phyloP scores from a whole-genome alignment of 2,797 vertebrate species.

The Melanotaenia nigrans region DNA sequence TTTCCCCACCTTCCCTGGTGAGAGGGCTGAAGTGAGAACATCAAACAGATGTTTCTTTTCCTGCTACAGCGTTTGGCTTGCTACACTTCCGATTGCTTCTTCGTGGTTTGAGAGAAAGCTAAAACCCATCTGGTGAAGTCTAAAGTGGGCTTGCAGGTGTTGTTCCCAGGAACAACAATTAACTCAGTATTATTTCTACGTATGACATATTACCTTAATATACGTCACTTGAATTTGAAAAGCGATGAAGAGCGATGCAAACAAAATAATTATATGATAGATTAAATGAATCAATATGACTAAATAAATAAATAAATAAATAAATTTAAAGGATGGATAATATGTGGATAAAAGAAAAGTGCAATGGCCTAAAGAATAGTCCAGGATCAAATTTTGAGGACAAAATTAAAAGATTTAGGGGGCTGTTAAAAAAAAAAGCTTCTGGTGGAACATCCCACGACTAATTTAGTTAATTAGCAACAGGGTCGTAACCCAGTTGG shows the following conservation, averaged over 20 bases:
- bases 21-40: neutral
- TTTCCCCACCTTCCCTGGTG: neutral
- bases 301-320: neutral
- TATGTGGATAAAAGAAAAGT: neutral
- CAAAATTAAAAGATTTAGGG: neutral
- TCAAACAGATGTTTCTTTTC: constrained; percentile 24
- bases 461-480: neutral
- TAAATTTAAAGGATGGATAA: neutral
- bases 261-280: neutral
- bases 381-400: neutral
- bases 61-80: constrained; percentile 8
- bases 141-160: constrained; percentile 21
- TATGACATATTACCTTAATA: neutral
- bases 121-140: constrained; percentile 22
- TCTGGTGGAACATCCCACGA: neutral
- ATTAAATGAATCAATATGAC: no score
- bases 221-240: neutral
- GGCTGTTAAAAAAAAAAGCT: neutral
- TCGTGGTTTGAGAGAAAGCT: constrained; percentile 9
- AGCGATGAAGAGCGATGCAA: neutral
- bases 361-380: neutral
- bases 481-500: neutral
- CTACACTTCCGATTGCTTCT: constrained; percentile 23
- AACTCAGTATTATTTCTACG: neutral
- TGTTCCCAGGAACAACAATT: constrained; percentile 18